phyloP scores from a whole-genome alignment of 1,140 invertebrate species.

The Ganaspis sp. region DNA sequence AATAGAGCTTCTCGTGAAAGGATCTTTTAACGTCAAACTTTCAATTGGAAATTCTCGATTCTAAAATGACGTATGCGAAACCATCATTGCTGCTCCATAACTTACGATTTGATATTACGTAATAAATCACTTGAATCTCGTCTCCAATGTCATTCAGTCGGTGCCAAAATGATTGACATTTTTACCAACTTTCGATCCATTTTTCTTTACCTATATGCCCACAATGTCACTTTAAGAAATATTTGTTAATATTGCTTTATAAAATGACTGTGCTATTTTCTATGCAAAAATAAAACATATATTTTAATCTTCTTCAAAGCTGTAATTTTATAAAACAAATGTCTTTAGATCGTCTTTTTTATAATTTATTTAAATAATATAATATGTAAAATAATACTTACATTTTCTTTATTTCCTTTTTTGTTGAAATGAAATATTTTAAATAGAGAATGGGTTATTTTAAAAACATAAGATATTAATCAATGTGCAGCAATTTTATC shows the following conservation, averaged over 20 bases:
- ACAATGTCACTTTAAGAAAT: neutral
- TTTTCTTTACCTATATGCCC: neutral
- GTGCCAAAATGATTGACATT: constrained; percentile 57
- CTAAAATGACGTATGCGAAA: neutral
- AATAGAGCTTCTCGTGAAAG: constrained; percentile 38
- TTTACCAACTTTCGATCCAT: constrained; percentile 62
- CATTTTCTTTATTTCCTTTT: no score
- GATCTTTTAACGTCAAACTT: constrained; percentile 59
- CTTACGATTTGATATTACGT: constrained; percentile 57
- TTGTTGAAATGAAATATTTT: no score
- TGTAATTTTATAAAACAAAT: no score
- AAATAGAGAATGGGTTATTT: neutral
- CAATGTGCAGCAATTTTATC: no score
- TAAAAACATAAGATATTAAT: no score
- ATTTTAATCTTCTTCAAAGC: no score
- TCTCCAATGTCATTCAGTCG: constrained; percentile 59
- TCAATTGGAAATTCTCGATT: constrained; percentile 53
- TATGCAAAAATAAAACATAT: no score
- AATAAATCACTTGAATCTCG: constrained; percentile 64
- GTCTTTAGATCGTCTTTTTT: no score
- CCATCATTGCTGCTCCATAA: neutral
- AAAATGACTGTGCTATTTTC: neutral
- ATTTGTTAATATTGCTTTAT: neutral
- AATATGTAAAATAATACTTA: no score
- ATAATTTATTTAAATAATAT: no score